These are phyloP conservation scores for Tricholaema leucomelas DNA, from an alignment of 2,113 vertebrate species.

Conservation along the genomic window DNA sequence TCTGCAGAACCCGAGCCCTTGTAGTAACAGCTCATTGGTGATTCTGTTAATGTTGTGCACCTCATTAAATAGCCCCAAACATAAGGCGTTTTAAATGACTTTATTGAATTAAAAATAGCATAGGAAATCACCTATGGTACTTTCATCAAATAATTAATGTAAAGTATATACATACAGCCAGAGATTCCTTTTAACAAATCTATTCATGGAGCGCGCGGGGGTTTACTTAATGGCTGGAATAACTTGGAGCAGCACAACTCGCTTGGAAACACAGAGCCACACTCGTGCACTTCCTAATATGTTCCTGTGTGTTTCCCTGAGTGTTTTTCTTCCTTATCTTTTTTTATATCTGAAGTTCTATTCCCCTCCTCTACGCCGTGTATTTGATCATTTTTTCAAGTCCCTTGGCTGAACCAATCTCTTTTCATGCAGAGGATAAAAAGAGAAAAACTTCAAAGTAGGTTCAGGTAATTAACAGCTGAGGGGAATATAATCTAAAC, in stretches of 20 bases:
- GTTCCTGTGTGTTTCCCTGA: constrained; percentile 71
- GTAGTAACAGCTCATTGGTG: constrained; percentile 43
- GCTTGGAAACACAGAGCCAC: constrained; percentile 31
- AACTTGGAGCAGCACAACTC: constrained; percentile 29
- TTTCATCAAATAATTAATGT: constrained; percentile 65
- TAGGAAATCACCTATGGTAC: constrained; percentile 61
- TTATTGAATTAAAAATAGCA: constrained; percentile 70
- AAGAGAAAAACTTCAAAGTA: constrained; percentile 88
- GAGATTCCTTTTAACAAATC: constrained; percentile 42
- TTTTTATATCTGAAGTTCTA: constrained; percentile 78
- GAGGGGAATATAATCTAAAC: constrained; percentile 90
- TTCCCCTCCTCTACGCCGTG: constrained; percentile 67
- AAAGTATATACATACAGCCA: constrained; percentile 33
- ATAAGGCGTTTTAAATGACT: constrained; percentile 55
- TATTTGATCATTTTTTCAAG: constrained; percentile 86
- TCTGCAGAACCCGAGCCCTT: not conserved
- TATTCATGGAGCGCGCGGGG: constrained; percentile 14
- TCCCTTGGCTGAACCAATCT: constrained; percentile 84
- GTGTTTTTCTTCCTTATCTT: constrained; percentile 81
- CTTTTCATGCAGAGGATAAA: constrained; percentile 85
- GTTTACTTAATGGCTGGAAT: constrained; percentile 66
- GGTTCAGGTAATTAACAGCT: constrained; percentile 92
- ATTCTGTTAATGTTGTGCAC: constrained; percentile 53
- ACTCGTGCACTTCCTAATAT: constrained; percentile 56
- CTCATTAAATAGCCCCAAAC: constrained; percentile 63